A percentile compares a stretch with the other conserved stretches of the same genome.
Evolutionary conservation across 2,888 invertebrate species (phyloP).

Genomic region (Alitta virens): DNA sequence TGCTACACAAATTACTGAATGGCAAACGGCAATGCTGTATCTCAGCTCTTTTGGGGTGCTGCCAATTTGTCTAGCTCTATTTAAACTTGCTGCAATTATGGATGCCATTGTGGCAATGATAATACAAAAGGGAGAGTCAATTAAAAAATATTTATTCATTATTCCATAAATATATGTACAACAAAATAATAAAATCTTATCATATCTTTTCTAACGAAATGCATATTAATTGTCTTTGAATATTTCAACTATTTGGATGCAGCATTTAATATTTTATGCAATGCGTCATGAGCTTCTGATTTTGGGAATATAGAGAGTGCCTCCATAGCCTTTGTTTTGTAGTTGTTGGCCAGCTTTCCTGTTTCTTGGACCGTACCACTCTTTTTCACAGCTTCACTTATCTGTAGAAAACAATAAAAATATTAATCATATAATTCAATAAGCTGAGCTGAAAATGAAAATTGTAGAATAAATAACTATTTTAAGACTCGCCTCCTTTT

Average conservation of each 20-base stretch:
- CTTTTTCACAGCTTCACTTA: neutral
- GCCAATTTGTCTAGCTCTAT: too few species aligned
- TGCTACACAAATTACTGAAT: too few species aligned
- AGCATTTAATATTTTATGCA: neutral
- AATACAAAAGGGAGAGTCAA: too few species aligned
- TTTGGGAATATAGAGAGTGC: neutral
- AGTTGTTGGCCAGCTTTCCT: neutral
- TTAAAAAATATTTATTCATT: too few species aligned
- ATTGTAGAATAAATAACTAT: neutral
- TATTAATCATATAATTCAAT: neutral
- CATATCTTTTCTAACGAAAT: too few species aligned
- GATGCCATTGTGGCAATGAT: too few species aligned
- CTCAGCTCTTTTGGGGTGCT: too few species aligned
- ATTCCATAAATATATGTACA: too few species aligned
- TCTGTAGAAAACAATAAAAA: neutral
- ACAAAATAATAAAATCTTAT: too few species aligned
- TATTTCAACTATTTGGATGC: neutral
- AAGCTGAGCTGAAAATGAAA: neutral
- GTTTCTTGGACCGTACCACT: neutral
- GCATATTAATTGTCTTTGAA: too few species aligned
- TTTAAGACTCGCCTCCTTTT: neutral
- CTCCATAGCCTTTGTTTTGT: neutral
- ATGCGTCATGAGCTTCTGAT: neutral
- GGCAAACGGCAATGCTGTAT: too few species aligned
- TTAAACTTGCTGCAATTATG: too few species aligned